Evolutionary conservation across 2,113 vertebrate species (phyloP).

Genomic region (Trachemys scripta): DNA sequence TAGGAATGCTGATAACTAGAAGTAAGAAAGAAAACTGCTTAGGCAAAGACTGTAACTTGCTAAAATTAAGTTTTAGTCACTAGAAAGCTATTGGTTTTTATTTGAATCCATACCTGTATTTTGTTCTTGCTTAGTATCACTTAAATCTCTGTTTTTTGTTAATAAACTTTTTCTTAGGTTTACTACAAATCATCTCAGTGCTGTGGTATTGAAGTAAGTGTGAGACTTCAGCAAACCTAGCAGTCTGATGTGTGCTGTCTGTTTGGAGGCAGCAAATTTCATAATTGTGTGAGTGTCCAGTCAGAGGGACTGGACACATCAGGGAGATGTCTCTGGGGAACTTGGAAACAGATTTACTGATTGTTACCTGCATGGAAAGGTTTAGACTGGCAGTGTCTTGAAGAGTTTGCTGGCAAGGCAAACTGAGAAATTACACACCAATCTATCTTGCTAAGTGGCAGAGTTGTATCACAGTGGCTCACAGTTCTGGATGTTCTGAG

Average conservation of each 20-base stretch:
- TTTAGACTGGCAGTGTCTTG: background rate
- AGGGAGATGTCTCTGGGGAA: background rate
- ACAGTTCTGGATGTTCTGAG: background rate
- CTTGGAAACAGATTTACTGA: background rate
- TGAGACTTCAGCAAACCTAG: background rate
- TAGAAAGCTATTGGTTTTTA: background rate
- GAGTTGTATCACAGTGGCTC: background rate
- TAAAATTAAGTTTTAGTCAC: background rate
- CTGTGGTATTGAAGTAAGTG: background rate
- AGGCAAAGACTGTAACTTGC: background rate
- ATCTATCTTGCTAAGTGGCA: no score
- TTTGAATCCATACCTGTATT: background rate
- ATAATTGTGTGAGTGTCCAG: background rate
- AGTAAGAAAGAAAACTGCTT: background rate
- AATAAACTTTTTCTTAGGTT: background rate
- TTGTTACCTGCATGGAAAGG: background rate
- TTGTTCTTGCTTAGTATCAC: background rate
- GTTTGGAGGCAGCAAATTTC: background rate
- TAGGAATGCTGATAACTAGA: background rate
- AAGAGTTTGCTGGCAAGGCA: background rate
- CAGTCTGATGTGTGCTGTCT: background rate
- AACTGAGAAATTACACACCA: no score
- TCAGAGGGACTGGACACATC: background rate
- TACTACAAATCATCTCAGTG: background rate
- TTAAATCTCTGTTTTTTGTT: background rate